These are phyloP conservation scores for Myiopsitta monachus DNA, from an alignment of 2,113 vertebrate genomes.

Conservation along the genomic window DNA sequence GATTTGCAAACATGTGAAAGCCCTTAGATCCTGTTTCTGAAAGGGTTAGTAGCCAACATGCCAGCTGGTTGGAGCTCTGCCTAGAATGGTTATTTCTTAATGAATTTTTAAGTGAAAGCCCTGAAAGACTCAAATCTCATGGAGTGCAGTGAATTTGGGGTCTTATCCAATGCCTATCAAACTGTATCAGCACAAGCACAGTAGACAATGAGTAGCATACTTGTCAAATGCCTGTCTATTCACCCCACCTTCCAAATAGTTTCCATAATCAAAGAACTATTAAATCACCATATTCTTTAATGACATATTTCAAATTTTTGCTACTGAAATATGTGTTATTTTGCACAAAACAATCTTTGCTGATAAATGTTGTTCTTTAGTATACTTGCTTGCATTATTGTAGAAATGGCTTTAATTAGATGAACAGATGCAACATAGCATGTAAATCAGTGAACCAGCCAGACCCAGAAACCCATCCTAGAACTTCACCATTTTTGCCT, in stretches of 20 bases:
- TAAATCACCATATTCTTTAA: background rate
- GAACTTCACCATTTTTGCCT: background rate
- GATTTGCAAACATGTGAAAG: slow-evolving; percentile 10
- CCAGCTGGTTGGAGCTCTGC: slow-evolving; percentile 41
- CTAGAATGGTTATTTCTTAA: slow-evolving; percentile 33
- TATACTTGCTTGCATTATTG: background rate
- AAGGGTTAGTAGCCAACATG: background rate
- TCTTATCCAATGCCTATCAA: background rate
- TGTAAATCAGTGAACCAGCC: background rate
- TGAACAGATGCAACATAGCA: background rate
- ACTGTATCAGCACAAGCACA: background rate
- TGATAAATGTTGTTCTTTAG: background rate
- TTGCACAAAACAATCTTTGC: background rate
- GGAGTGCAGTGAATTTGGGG: background rate
- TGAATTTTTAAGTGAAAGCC: slow-evolving; percentile 13
- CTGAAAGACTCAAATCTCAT: background rate
- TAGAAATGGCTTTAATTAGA: background rate
- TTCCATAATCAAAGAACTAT: background rate
- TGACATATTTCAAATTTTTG: background rate
- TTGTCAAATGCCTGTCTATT: background rate
- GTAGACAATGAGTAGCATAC: background rate
- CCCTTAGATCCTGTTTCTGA: background rate
- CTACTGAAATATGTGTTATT: background rate
- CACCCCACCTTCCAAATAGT: accelerated
- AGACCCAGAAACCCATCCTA: background rate